A percentile compares a stretch with the other conserved stretches of the same genome.
These are phyloP conservation scores for Platerodrilus igneus DNA, from an alignment of 2,888 invertebrate genomes.

Conservation along the genomic window DNA sequence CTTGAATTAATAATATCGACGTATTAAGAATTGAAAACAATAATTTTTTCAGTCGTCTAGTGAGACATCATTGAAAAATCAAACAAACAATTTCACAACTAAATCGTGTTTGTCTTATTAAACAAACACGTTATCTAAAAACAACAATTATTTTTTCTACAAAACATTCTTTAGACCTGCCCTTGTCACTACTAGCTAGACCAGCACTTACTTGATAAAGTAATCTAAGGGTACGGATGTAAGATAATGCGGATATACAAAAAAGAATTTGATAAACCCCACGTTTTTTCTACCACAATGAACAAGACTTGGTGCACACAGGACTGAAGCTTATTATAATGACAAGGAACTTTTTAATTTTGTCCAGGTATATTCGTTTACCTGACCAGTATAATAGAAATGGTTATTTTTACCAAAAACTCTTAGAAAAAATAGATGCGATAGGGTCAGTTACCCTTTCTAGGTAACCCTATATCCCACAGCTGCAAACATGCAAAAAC, in stretches of 20 bases:
- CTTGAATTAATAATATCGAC: too few species aligned
- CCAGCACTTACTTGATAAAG: too few species aligned
- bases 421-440: conserved; percentile 22
- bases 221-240: conserved; percentile 34
- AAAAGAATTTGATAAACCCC: conserved; percentile 10
- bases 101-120: conserved; percentile 26
- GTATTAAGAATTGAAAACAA: too few species aligned
- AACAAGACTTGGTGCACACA: too few species aligned
- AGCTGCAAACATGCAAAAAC: conserved; percentile 31
- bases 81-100: conserved; percentile 2
- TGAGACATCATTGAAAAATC: too few species aligned
- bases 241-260: conserved; percentile 29
- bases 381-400: conserved; percentile 4
- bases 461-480: conserved; percentile 30
- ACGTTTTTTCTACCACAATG: neutral
- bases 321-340: too few species aligned
- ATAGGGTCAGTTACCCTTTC: conserved; percentile 31
- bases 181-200: too few species aligned
- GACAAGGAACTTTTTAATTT: conserved; percentile 8
- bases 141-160: conserved; percentile 44
- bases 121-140: conserved; percentile 44
- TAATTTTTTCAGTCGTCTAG: too few species aligned
- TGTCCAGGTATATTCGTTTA: conserved; percentile 8
- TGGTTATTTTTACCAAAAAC: conserved; percentile 20
- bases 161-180: conserved; percentile 43